Percentiles rank a stretch among this genome's conserved stretches.
These are phyloP conservation scores for Pseudomyrmex cubaensis DNA, from an alignment of 1,140 invertebrate genomes.

Conservation along the genomic window DNA sequence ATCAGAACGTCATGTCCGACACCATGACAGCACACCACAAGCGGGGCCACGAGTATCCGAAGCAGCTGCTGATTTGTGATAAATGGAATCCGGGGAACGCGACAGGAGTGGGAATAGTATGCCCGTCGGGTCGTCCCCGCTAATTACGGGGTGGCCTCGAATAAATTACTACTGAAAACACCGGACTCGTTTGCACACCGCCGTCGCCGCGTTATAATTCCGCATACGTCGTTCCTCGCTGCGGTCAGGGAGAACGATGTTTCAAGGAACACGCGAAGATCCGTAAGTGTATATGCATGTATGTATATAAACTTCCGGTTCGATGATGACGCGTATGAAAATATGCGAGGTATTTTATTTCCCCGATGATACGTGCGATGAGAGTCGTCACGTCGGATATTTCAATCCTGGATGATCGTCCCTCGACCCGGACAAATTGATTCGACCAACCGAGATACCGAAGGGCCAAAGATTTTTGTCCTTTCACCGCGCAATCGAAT, in stretches of 20 bases:
- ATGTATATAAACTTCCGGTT: background rate
- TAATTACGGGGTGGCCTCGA: constrained; percentile 81
- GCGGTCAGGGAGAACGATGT: constrained; percentile 37
- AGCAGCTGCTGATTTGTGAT: constrained; percentile 82
- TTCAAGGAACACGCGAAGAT: constrained; percentile 42
- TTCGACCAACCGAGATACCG: constrained; percentile 44
- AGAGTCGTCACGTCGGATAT: constrained; percentile 71
- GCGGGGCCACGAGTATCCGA: constrained; percentile 64
- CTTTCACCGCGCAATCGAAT: background rate
- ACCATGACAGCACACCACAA: constrained; percentile 57
- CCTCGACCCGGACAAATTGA: constrained; percentile 71
- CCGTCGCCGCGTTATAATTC: constrained; percentile 62
- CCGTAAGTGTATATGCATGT: background rate
- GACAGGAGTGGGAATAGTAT: constrained; percentile 77
- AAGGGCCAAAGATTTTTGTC: constrained; percentile 18
- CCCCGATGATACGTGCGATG: constrained; percentile 70
- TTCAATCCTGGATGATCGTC: constrained; percentile 71
- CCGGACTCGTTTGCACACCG: constrained; percentile 70
- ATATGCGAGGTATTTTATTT: constrained; percentile 82
- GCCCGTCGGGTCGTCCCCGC: constrained; percentile 76
- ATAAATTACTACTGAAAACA: constrained; percentile 82
- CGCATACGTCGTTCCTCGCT: constrained; percentile 34
- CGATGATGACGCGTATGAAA: constrained; percentile 62
- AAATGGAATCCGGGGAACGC: constrained; percentile 81
- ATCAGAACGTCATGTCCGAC: constrained; percentile 60